Base-by-base conservation (phyloP, 1,140 invertebrate species). In the Bombyx mori region DNA sequence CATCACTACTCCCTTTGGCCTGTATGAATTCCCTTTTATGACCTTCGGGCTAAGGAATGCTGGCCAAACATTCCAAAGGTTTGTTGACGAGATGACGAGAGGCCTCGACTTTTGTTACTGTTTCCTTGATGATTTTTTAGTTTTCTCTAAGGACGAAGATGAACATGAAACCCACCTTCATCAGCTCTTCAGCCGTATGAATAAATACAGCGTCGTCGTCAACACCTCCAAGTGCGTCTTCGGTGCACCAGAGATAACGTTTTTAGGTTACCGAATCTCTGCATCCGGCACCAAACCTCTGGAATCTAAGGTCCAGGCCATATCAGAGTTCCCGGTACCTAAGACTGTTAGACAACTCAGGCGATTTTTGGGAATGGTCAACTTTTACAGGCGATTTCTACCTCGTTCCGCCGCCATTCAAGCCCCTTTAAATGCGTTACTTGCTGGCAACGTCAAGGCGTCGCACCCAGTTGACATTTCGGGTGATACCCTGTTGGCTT, bases 61-160 rank as follows among this genome's bases (percentile, higher is more conserved):
- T 52, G 56, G 48, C 6, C 56, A 57, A 22, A 52, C 56, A 6
- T 57, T 57, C 42, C 56, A 57, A n/a, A n/a, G 56, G 4, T 57
- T 57, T 35, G 52, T 57, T 48, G 43, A 57, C 22, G 48, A 44
- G 3, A 22, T 44, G 10, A n/a, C 52, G 7, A 35, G 48, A 18
- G 56, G 56, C 1, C 35, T 57, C 7, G 56, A 57, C 22, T 57
- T 52, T 44, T 18, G 12, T 18, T 57, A 44, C 45, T 6, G 5
- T 44, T 57, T 49, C 9, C 8, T 57, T 8, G 56, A 57, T 44
- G 56, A 57, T 42, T 42, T 57, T 8, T 18, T 57, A 7, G 12
- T 50, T 8, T 50, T 9, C 12, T 22, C 12, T 2, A 26, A 22
- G 9, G 48, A 50, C 48, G 35, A 7, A 12, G 9, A 0, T 26